A percentile compares a stretch with the other conserved stretches of the same genome.
Evolutionary conservation across 2,113 vertebrate genomes (phyloP).

Genomic region (Toxostoma redivivum): DNA sequence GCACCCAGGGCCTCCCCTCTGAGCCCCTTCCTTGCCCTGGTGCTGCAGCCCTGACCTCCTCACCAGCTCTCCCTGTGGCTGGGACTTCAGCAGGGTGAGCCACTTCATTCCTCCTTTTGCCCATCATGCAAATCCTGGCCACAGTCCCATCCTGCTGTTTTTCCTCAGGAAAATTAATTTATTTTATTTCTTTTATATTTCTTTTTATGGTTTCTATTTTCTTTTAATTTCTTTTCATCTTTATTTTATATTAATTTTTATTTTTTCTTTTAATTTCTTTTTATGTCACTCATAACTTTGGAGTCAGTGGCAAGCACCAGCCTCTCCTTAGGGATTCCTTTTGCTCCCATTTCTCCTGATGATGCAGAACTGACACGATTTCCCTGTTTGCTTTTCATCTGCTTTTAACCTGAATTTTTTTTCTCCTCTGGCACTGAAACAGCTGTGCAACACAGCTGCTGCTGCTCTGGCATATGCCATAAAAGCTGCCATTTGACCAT

Average conservation of each 20-base stretch:
- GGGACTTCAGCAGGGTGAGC: background rate
- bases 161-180: background rate
- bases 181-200: background rate
- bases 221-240: background rate
- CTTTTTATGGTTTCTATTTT: background rate
- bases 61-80: background rate
- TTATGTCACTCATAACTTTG: background rate
- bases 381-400: conserved; percentile 1
- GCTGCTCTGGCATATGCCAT: background rate
- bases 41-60: background rate
- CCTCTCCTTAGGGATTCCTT: background rate
- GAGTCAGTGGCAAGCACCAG: background rate
- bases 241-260: no score
- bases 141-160: background rate
- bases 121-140: background rate
- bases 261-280: background rate
- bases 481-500: background rate
- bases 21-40: background rate
- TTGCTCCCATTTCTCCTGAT: background rate
- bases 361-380: background rate
- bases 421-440: background rate
- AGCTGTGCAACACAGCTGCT: background rate
- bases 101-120: background rate
- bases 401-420: background rate
- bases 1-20: background rate